phyloP scores from a whole-genome alignment of 2,113 vertebrate genomes.

The Neotragus pygmaeus region DNA sequence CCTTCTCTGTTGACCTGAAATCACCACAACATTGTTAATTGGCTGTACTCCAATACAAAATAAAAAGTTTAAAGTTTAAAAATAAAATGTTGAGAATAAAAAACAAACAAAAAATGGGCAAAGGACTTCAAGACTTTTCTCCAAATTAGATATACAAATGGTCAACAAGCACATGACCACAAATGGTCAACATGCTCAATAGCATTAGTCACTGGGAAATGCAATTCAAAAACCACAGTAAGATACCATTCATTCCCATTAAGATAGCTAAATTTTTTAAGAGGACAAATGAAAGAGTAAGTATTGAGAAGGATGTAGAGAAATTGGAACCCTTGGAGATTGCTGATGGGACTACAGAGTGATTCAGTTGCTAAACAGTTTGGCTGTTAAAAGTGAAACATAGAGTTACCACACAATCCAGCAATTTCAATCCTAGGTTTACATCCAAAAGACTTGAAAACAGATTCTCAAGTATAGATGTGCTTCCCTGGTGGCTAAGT shows the following conservation, averaged over 20 bases:
- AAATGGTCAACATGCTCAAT: background rate
- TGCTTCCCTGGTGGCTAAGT: too few species aligned
- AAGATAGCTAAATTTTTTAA: background rate
- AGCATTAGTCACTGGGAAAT: slow-evolving; percentile 5
- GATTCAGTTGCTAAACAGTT: background rate
- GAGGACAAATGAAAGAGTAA: background rate
- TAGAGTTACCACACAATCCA: background rate
- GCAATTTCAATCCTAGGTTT: background rate
- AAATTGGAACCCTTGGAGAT: background rate
- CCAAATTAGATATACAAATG: background rate
- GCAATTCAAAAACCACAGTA: background rate
- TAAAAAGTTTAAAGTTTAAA: background rate
- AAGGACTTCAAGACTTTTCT: background rate
- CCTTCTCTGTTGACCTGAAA: background rate
- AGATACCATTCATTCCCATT: background rate
- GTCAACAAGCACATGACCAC: background rate
- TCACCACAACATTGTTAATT: background rate
- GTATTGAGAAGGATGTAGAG: background rate
- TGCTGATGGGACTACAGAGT: background rate
- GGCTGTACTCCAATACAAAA: background rate
- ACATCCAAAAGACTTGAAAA: background rate
- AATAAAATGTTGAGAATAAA: background rate
- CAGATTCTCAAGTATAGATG: background rate
- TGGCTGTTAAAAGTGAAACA: background rate
- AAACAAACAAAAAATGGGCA: background rate